Base-by-base conservation (phyloP, 2,113 vertebrate species). In the Hydrolagus affinis region DNA sequence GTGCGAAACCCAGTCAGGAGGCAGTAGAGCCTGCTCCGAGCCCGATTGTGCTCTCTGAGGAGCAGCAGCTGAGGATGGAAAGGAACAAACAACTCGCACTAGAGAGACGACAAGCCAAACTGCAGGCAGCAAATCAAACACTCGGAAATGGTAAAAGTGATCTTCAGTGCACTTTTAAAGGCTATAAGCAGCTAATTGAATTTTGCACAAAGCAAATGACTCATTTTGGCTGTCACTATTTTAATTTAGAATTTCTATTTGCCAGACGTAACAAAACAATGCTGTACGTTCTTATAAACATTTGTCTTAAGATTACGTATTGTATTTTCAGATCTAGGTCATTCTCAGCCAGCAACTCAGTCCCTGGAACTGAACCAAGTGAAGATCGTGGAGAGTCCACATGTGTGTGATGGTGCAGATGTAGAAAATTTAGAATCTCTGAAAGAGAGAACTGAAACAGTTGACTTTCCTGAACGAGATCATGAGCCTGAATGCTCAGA, bases 31-130 rank as follows among this genome's bases (percentile, higher is more conserved):
- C 85, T 9, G 56, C 85, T 72, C 85, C 70, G 0, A 12, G 68
- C 69, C 28, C 62, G 14, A 69, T 19, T 70, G 7, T 69, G 0
- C 91, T 99, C 15, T 96, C 95, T 0, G 95, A 96, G 87, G 95
- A 98, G 88, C 95, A 98, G 74, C 94, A 89, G 0, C 75, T 86
- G 83, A 93, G 95, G 76, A 97, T 99, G 28, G 91, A 92, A 89
- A 94, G 89, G 87, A 99, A 98, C 92, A 93, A 94, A 86, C 94
- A 90, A 89, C 90, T 92, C 10, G 97, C 97, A 0, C 91, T 98
- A 91, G 95, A 97, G 89, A 95, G 91, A 23, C 90, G 95, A 85
- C 92, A 95, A 44, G 93, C 94, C 0, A 94, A 95, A 86, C 89
- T 91, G 85, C 91, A 93, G 88, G 88, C 90, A 72, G 70, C 59